A percentile compares a stretch with the other conserved stretches of the same genome.
Evolutionary conservation across 2,888 invertebrate genomes (phyloP).

Genomic region (Margaritifera margaritifera): DNA sequence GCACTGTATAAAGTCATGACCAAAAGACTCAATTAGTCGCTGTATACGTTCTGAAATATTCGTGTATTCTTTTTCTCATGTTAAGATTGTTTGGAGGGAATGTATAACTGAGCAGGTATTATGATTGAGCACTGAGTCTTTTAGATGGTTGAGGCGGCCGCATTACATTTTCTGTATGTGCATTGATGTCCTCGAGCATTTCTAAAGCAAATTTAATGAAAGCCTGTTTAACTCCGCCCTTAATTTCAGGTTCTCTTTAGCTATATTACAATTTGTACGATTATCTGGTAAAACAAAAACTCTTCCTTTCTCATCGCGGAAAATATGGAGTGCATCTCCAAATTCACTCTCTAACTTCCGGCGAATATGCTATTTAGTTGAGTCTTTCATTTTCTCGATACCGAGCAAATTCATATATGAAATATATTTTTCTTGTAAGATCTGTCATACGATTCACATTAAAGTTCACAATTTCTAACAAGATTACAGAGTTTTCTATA

Average conservation of each 20-base stretch:
- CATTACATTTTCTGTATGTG: no score
- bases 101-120: not conserved
- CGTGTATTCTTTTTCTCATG: not conserved
- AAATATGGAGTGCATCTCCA: not conserved
- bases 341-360: conserved; percentile 6
- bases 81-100: not conserved
- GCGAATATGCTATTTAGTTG: not conserved
- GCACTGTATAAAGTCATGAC: not conserved
- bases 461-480: no score
- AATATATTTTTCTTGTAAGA: not conserved
- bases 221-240: no score
- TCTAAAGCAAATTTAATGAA: no score
- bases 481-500: no score
- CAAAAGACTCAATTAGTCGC: not conserved
- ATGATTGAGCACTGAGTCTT: no score
- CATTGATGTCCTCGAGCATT: no score
- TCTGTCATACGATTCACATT: not conserved
- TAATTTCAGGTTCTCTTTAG: no score
- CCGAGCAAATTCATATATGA: not conserved
- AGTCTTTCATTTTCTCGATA: not conserved
- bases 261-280: not conserved
- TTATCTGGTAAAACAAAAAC: not conserved
- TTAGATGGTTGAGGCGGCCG: no score
- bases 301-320: conserved; percentile 1
- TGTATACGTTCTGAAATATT: not conserved